These are phyloP conservation scores for Mechanitis mazaeus DNA, from an alignment of 2,888 invertebrate species.

Conservation along the genomic window DNA sequence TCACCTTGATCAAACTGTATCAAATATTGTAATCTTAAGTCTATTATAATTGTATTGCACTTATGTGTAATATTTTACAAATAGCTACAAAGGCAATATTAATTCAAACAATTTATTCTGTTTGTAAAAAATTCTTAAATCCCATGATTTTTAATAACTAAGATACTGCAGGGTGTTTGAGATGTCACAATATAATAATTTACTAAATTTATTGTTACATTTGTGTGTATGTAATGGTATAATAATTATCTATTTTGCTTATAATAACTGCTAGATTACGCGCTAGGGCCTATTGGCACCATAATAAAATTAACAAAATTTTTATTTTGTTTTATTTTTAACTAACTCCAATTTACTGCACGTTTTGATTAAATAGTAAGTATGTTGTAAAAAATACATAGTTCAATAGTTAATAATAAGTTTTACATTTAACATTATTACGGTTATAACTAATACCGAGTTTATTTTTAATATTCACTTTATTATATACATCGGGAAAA, in stretches of 20 bases:
- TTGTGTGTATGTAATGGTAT: constrained; percentile 32
- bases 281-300: constrained; percentile 48
- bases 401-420: too few species aligned
- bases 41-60: too few species aligned
- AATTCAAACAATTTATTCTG: not conserved
- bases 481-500: too few species aligned
- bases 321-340: not conserved
- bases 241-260: constrained; percentile 52
- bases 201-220: constrained; percentile 16
- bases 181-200: constrained; percentile 8
- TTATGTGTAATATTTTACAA: not conserved
- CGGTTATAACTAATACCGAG: too few species aligned
- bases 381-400: too few species aligned
- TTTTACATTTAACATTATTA: too few species aligned
- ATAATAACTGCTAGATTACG: constrained; percentile 54
- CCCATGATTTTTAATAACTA: not conserved
- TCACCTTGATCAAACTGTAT: too few species aligned
- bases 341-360: not conserved
- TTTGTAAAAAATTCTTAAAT: not conserved
- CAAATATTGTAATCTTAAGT: too few species aligned
- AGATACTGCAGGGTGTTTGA: not conserved
- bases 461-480: too few species aligned
- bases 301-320: constrained; percentile 31
- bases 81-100: not conserved
- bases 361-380: too few species aligned